Conservation (phyloP, 2,113 vertebrate species). For the Porphyrio hochstetteri region DNA sequence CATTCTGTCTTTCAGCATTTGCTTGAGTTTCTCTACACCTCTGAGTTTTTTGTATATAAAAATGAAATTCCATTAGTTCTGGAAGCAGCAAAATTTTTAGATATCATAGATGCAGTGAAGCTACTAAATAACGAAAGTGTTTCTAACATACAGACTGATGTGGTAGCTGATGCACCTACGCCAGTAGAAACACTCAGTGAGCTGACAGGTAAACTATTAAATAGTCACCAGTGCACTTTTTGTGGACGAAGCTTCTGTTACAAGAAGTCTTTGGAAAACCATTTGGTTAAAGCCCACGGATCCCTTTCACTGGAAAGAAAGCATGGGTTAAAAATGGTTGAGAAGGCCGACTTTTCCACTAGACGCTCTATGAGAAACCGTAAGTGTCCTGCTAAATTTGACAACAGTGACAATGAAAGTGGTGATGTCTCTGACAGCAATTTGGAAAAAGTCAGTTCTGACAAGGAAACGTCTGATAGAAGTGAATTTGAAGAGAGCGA, state of each 20-base stretch:
- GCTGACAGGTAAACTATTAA: constrained; percentile 66
- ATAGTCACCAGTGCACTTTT: constrained; percentile 74
- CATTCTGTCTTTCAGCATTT: constrained; percentile 89
- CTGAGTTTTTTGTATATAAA: constrained; percentile 87
- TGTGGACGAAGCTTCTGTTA: constrained; percentile 80
- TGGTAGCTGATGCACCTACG: constrained; percentile 31
- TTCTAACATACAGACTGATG: constrained; percentile 56
- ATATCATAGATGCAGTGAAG: constrained; percentile 94
- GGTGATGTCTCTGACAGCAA: constrained; percentile 63
- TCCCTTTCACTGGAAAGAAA: constrained; percentile 56
- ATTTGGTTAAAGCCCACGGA: constrained; percentile 78
- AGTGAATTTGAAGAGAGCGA: constrained; percentile 74
- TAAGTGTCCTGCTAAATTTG: constrained; percentile 84
- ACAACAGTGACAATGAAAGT: constrained; percentile 72
- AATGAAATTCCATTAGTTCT: constrained; percentile 85
- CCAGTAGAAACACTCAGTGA: constrained; percentile 65
- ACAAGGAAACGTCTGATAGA: constrained; percentile 66
- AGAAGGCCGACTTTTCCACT: constrained; percentile 68
- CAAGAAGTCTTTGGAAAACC: constrained; percentile 83
- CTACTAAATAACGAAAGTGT: constrained; percentile 81
- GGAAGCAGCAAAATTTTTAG: constrained; percentile 92
- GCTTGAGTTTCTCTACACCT: constrained; percentile 93
- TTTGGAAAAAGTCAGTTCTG: constrained; percentile 62
- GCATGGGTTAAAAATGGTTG: constrained; percentile 74
- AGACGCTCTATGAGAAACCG: constrained; percentile 84